Conservation (phyloP, 2,888 invertebrate genomes). For the Tachystola acroxantha region DNA sequence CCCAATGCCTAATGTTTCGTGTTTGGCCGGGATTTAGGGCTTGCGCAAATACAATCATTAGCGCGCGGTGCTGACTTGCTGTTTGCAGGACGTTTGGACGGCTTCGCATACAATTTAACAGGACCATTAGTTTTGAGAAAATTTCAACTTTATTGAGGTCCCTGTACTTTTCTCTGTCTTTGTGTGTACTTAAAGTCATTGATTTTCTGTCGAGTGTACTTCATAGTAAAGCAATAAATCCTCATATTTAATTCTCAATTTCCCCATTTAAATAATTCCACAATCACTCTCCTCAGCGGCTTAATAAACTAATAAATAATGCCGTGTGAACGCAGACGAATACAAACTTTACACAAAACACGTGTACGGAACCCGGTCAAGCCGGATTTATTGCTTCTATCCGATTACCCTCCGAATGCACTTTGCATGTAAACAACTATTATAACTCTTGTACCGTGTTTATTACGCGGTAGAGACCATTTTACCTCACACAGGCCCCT, state of each 20-base stretch:
- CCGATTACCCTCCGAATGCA: constrained; percentile 44
- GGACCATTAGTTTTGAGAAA: too few species aligned
- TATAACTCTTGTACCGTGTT: constrained; percentile 3
- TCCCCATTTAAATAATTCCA: neutral
- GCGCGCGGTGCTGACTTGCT: too few species aligned
- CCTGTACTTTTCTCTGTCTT: too few species aligned
- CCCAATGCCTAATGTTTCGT: neutral
- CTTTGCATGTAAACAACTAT: constrained; percentile 29
- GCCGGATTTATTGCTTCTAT: constrained; percentile 44
- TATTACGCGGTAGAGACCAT: constrained; percentile 5
- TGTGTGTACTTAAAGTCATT: too few species aligned
- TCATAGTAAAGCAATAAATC: too few species aligned
- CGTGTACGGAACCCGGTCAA: constrained; percentile 24
- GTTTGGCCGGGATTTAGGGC: constrained; percentile 2
- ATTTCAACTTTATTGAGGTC: too few species aligned
- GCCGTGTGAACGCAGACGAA: constrained; percentile 52
- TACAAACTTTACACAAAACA: constrained; percentile 29
- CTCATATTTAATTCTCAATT: neutral
- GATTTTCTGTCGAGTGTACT: too few species aligned
- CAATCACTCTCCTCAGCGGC: too few species aligned
- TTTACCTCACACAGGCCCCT: constrained; percentile 4
- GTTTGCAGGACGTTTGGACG: too few species aligned
- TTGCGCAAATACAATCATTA: neutral
- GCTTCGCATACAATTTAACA: too few species aligned
- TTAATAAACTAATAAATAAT: constrained; percentile 25